Conservation (phyloP, 2,113 vertebrate species). For the Parotia lawesii region DNA sequence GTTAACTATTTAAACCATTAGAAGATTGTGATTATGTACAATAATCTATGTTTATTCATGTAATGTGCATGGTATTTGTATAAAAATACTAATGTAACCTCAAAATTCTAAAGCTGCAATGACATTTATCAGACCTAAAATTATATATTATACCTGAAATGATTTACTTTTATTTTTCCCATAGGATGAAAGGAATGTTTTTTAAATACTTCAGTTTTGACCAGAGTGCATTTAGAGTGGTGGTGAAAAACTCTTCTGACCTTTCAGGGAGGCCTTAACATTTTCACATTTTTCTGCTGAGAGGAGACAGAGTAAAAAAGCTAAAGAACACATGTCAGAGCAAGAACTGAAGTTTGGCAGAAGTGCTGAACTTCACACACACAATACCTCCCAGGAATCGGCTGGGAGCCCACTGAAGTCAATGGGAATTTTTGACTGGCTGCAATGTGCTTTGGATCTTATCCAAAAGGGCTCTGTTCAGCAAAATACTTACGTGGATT, state of each 20-base stretch:
- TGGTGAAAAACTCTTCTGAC: neutral
- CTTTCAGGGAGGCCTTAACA: neutral
- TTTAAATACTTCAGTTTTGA: neutral
- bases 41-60: neutral
- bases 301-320: neutral
- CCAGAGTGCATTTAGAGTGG: neutral
- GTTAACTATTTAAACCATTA: neutral
- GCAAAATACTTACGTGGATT: neutral
- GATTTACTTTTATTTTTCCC: neutral
- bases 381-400: constrained; percentile 35
- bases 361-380: constrained; percentile 20
- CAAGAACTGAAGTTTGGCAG: constrained; percentile 39
- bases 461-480: neutral
- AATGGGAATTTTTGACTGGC: constrained; percentile 30
- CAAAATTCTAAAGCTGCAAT: neutral
- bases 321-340: constrained; percentile 25
- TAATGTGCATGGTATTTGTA: neutral
- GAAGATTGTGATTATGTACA: neutral
- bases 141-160: neutral
- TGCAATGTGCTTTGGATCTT: neutral
- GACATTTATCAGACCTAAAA: neutral
- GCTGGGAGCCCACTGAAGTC: constrained; percentile 1
- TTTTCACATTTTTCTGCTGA: neutral
- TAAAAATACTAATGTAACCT: neutral
- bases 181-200: neutral